Evolutionary conservation across 2,888 invertebrate genomes (phyloP).

Genomic region (Mystacides longicornis): DNA sequence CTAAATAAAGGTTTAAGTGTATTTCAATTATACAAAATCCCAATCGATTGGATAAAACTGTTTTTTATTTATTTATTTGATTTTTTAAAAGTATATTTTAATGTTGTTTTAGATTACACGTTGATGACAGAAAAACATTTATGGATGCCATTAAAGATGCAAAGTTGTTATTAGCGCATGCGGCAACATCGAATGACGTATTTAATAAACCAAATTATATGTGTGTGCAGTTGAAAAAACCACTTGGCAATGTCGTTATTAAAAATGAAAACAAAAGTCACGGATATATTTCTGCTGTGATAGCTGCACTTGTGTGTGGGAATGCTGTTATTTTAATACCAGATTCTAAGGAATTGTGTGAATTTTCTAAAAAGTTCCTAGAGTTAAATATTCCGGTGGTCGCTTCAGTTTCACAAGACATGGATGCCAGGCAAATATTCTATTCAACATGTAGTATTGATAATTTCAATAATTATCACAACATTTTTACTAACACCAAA

Average conservation of each 20-base stretch:
- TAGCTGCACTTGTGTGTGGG: constrained; percentile 31
- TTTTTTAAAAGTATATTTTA: not conserved
- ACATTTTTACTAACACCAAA: constrained; percentile 9
- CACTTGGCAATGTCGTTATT: constrained; percentile 29
- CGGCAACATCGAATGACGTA: not conserved
- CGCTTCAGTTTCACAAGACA: not conserved
- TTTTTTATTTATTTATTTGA: not conserved
- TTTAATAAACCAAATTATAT: not conserved
- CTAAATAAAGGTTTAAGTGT: not conserved
- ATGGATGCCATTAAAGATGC: not conserved
- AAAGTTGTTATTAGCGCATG: not conserved
- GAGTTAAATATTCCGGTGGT: constrained; percentile 16
- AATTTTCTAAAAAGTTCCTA: constrained; percentile 14
- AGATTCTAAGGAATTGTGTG: not conserved
- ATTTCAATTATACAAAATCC: not conserved
- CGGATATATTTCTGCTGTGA: constrained; percentile 26
- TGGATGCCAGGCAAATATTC: not conserved
- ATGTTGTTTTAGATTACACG: not conserved
- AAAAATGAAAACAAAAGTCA: constrained; percentile 23
- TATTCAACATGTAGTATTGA: constrained; percentile 34
- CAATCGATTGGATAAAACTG: not conserved
- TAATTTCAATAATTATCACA: constrained; percentile 40
- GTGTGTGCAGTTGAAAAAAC: not conserved
- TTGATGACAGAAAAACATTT: not conserved
- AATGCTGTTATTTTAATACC: constrained; percentile 30